Evolutionary conservation across 2,113 vertebrate species (phyloP).

Genomic region (Pelecanoides urinatrix): DNA sequence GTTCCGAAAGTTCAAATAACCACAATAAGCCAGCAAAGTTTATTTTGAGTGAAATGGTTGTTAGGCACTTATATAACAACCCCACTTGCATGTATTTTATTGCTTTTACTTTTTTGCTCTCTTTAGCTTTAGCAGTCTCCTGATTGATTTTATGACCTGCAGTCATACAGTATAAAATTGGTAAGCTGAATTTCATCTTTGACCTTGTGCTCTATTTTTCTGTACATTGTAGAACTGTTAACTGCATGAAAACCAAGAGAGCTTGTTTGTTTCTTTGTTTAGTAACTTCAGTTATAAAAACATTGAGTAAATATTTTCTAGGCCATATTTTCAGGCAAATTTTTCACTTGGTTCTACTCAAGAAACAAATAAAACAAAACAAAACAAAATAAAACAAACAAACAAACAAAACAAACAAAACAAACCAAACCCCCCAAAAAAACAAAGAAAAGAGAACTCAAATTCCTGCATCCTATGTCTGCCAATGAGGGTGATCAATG

Average conservation of each 20-base stretch:
- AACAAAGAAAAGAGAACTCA: fast-evolving
- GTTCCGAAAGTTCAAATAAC: background rate
- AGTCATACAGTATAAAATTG: background rate
- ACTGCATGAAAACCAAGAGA: background rate
- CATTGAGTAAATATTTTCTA: background rate
- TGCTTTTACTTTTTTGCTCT: background rate
- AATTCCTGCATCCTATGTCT: background rate
- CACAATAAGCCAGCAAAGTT: background rate
- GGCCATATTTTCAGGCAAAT: fast-evolving
- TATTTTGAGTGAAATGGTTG: background rate
- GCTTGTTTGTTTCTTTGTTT: background rate
- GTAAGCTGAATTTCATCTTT: background rate
- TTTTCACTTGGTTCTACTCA: background rate
- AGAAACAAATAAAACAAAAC: background rate
- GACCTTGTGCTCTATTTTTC: background rate
- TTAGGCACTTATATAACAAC: background rate
- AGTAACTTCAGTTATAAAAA: background rate
- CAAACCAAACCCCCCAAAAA: background rate
- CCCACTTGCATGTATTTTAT: background rate
- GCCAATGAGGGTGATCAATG: background rate
- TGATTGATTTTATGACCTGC: background rate
- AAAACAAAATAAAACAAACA: too few relatives aligned
- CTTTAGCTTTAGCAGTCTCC: background rate
- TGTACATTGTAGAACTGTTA: background rate
- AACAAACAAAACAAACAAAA: background rate